phyloP scores from a whole-genome alignment of 1,140 invertebrate species.

The Popillia japonica region DNA sequence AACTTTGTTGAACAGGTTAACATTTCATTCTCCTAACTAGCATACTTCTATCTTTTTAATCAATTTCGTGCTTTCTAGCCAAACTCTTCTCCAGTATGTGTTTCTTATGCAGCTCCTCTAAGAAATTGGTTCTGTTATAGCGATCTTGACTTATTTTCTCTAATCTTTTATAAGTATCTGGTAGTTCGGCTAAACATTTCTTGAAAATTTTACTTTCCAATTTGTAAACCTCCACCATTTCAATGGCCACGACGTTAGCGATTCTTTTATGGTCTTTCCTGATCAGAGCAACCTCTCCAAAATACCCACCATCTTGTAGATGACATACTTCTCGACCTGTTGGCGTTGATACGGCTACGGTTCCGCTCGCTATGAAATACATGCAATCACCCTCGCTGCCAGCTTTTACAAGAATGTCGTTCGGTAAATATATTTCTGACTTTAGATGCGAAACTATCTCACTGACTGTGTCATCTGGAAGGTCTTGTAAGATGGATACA shows the following conservation, averaged over 20 bases:
- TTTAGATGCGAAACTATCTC: constrained; percentile 49
- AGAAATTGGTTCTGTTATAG: constrained; percentile 43
- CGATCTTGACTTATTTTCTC: constrained; percentile 48
- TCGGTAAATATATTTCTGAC: constrained; percentile 52
- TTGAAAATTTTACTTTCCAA: constrained; percentile 62
- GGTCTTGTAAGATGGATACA: constrained; percentile 50
- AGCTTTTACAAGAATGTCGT: constrained; percentile 63
- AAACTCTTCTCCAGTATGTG: constrained; percentile 35
- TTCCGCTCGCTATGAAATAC: constrained; percentile 68
- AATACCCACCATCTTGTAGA: constrained; percentile 55
- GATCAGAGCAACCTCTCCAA: constrained; percentile 60
- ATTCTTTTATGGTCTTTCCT: constrained; percentile 63
- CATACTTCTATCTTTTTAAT: neutral
- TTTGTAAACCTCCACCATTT: constrained; percentile 65
- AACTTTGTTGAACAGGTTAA: no score
- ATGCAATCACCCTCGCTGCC: constrained; percentile 67
- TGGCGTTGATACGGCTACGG: constrained; percentile 67
- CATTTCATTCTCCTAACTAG: no score
- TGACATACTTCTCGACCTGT: constrained; percentile 65
- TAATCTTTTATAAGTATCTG: constrained; percentile 45
- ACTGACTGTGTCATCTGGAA: constrained; percentile 45
- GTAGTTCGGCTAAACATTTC: constrained; percentile 46
- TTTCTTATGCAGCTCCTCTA: constrained; percentile 52
- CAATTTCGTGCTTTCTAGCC: constrained; percentile 20
- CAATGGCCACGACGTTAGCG: constrained; percentile 64